Evolutionary conservation across 1,140 invertebrate species (phyloP).

Genomic region (Procambarus clarkii): DNA sequence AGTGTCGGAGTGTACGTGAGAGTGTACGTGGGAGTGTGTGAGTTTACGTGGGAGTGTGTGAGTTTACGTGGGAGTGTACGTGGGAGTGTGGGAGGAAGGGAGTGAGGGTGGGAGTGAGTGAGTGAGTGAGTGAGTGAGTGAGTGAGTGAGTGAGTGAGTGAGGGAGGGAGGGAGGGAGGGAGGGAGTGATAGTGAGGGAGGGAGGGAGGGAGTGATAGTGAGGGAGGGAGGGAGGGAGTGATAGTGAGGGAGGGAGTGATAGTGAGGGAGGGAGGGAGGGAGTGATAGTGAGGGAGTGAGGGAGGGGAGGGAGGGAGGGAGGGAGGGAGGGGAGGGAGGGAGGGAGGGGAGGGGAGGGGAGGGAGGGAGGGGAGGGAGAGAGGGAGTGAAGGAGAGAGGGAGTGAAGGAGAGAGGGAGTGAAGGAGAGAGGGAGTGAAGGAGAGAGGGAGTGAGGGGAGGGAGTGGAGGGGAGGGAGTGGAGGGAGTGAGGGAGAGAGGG

Average conservation of each 20-base stretch:
- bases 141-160: background rate
- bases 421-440: no score
- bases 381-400: background rate
- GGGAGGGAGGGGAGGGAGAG: background rate
- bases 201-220: background rate
- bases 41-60: background rate
- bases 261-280: background rate
- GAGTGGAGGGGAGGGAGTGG: background rate
- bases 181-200: background rate
- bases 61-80: no score
- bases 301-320: background rate
- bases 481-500: background rate
- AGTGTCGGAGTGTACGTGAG: no score
- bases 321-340: no score
- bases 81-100: background rate
- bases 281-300: background rate
- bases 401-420: no score
- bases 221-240: background rate
- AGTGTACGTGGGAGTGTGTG: background rate
- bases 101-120: no score
- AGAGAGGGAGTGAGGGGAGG: background rate
- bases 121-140: background rate
- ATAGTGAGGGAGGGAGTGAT: background rate
- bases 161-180: background rate
- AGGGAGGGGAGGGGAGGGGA: no score